Evolutionary conservation across 1,140 invertebrate genomes (phyloP).

Genomic region (Pseudomyrmex cubaensis): DNA sequence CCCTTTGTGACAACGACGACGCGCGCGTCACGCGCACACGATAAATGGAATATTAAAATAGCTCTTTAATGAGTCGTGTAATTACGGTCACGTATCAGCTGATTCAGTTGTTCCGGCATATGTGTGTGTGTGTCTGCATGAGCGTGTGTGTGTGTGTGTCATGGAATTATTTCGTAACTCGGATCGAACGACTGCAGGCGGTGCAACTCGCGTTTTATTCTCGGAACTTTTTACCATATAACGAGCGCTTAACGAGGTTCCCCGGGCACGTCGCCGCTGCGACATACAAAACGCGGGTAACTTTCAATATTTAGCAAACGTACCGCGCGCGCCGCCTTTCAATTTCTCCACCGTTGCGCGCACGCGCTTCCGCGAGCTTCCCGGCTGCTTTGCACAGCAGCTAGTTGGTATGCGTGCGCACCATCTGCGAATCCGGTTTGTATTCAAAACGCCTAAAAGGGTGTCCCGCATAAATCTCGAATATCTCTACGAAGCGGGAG

Average conservation of each 20-base stretch:
- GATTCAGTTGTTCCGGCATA: not conserved
- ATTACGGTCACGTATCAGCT: not conserved
- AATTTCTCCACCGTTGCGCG: slow-evolving; percentile 2
- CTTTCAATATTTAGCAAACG: slow-evolving; percentile 47
- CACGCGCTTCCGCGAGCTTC: not conserved
- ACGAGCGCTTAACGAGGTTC: slow-evolving; percentile 39
- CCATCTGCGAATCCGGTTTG: slow-evolving; percentile 66
- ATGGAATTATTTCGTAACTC: slow-evolving; percentile 17
- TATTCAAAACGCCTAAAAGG: slow-evolving; percentile 54
- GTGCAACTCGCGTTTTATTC: not conserved
- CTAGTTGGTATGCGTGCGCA: slow-evolving; percentile 43
- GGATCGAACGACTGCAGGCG: not conserved
- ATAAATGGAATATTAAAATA: not conserved
- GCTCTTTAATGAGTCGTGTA: slow-evolving; percentile 15
- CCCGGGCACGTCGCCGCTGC: not conserved
- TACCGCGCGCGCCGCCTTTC: slow-evolving; percentile 16
- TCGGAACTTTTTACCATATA: slow-evolving; percentile 11
- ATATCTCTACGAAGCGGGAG: slow-evolving; percentile 22
- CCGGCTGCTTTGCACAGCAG: slow-evolving; percentile 4
- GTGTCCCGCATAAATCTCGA: slow-evolving; percentile 48
- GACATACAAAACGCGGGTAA: slow-evolving; percentile 1
- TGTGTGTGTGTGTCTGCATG: not conserved
- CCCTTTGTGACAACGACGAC: not conserved
- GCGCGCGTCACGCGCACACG: not conserved
- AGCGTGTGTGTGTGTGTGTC: not conserved